phyloP scores from a whole-genome alignment of 2,113 vertebrate species.

The Cyanoderma ruficeps region DNA sequence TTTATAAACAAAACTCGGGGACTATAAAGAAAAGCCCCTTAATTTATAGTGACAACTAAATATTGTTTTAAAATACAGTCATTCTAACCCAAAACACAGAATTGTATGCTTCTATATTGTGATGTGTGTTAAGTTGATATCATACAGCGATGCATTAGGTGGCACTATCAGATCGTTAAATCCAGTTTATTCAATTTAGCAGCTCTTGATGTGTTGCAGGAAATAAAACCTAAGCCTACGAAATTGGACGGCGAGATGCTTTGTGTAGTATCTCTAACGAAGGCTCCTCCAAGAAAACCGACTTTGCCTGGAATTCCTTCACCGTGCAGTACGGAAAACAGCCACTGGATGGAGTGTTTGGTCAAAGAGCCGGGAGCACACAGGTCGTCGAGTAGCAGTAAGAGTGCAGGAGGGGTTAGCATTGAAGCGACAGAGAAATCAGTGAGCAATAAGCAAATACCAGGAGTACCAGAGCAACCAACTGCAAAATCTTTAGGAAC shows the following conservation, averaged over 20 bases:
- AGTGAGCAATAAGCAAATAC: neutral
- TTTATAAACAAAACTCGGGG: neutral
- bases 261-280: conserved; percentile 57
- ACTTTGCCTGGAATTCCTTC: neutral
- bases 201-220: conserved; percentile 70
- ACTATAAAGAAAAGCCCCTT: neutral
- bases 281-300: conserved; percentile 29
- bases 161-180: neutral
- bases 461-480: neutral
- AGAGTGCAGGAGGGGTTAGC: neutral
- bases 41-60: neutral
- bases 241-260: conserved; percentile 68
- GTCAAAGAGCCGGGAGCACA: neutral
- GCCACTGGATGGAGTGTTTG: conserved; percentile 64
- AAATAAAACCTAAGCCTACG: conserved; percentile 42
- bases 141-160: neutral
- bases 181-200: neutral
- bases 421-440: neutral
- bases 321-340: neutral
- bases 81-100: neutral
- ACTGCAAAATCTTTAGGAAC: neutral
- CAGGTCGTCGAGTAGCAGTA: neutral
- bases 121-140: neutral
- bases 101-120: neutral
- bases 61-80: neutral